Percentiles rank a stretch among this genome's conserved stretches.
Evolutionary conservation across 2,797 vertebrate species (phyloP).

Genomic region (Myiothlypis coronata): DNA sequence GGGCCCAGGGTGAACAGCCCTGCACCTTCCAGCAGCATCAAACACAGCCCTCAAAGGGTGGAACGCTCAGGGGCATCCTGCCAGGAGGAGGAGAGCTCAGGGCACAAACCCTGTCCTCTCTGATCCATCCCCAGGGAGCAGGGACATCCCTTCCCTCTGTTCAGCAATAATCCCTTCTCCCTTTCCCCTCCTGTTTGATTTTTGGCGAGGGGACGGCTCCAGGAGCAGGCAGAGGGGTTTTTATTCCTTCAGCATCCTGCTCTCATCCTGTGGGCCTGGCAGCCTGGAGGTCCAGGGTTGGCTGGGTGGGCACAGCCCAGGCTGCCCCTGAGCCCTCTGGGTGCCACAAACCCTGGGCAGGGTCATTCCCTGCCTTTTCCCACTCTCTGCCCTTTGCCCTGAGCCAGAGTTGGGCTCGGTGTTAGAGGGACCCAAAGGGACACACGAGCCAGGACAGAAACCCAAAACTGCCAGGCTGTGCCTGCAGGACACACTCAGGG

Average conservation of each 20-base stretch:
- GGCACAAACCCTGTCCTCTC: not conserved
- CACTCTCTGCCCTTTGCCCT: not conserved
- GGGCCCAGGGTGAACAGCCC: not conserved
- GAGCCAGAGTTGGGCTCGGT: not conserved
- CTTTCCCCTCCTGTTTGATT: not conserved
- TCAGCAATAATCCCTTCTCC: not conserved
- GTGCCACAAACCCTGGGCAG: accelerated
- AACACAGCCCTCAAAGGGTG: not conserved
- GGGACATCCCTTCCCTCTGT: not conserved
- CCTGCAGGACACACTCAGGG: not conserved
- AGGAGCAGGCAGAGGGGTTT: not conserved
- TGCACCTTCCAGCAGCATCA: not conserved
- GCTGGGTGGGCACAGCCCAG: not conserved
- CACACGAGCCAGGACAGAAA: not conserved
- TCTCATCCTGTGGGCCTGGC: accelerated
- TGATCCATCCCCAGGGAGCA: not conserved
- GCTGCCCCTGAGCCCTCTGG: not conserved
- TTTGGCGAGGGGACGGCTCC: not conserved
- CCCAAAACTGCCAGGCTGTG: accelerated
- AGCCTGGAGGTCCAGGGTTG: not conserved
- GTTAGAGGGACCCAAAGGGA: not conserved
- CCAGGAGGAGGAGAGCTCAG: not conserved
- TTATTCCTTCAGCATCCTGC: not conserved
- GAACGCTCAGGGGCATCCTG: not conserved
- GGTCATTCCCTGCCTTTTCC: not conserved